These are phyloP conservation scores for Amyelois transitella DNA, from an alignment of 1,140 invertebrate genomes.

Conservation along the genomic window DNA sequence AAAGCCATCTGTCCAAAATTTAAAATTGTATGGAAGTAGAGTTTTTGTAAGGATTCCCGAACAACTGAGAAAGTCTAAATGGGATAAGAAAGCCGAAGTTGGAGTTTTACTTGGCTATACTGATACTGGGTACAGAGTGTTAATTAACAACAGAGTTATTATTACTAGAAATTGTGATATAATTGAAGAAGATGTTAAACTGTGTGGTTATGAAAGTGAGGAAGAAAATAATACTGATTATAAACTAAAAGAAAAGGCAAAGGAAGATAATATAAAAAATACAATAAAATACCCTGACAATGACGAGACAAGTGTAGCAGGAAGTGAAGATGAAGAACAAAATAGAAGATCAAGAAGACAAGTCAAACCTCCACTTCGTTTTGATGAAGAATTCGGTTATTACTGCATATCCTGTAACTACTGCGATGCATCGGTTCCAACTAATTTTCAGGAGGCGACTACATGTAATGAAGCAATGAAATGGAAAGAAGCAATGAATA, in stretches of 20 bases:
- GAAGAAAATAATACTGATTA: too few relatives aligned
- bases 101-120: conserved; percentile 23
- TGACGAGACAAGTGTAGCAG: too few relatives aligned
- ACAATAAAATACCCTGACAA: too few relatives aligned
- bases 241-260: background rate
- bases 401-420: background rate
- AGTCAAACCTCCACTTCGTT: too few relatives aligned
- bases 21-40: conserved; percentile 40
- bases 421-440: background rate
- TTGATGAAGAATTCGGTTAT: too few relatives aligned
- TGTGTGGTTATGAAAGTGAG: too few relatives aligned
- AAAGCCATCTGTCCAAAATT: conserved; percentile 39
- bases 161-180: conserved; percentile 12
- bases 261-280: background rate
- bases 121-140: conserved; percentile 21
- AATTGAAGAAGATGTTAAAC: conserved; percentile 11
- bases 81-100: conserved; percentile 20
- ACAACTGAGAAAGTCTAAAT: conserved; percentile 16
- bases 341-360: background rate
- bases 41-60: conserved; percentile 29
- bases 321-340: background rate
- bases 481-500: too few relatives aligned
- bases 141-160: conserved; percentile 13
- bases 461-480: background rate
- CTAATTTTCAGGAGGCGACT: conserved; percentile 1